These are phyloP conservation scores for Tragulus kanchil DNA, from an alignment of 2,113 vertebrate genomes.

Conservation along the genomic window DNA sequence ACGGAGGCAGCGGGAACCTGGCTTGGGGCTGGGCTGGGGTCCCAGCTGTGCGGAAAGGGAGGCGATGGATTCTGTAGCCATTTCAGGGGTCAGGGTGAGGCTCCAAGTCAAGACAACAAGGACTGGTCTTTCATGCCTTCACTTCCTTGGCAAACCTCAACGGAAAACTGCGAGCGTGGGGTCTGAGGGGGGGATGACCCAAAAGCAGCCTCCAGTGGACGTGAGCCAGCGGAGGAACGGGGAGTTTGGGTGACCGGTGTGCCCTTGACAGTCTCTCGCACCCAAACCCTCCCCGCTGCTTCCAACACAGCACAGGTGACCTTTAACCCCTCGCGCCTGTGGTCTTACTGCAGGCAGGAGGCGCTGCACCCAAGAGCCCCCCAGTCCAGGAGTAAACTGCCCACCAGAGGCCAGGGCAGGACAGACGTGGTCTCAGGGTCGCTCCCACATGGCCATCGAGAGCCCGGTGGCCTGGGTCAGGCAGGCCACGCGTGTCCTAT, in stretches of 20 bases:
- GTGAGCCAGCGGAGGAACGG: fast-evolving
- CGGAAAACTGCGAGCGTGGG: neutral
- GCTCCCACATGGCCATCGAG: neutral
- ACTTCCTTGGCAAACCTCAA: neutral
- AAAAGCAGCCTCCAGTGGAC: neutral
- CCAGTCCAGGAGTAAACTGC: neutral
- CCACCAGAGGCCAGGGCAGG: neutral
- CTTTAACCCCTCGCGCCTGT: neutral
- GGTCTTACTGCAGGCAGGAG: neutral
- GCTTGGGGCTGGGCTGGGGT: neutral
- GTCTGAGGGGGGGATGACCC: neutral
- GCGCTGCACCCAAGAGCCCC: neutral
- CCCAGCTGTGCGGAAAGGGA: neutral
- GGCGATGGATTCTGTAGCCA: neutral
- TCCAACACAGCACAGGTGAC: neutral
- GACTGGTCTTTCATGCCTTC: neutral
- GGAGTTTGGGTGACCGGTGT: fast-evolving
- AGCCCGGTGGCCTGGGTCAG: neutral
- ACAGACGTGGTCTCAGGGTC: neutral
- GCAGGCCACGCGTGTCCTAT: neutral
- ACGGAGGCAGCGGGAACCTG: neutral
- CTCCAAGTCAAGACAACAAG: neutral
- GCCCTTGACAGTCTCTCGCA: fast-evolving
- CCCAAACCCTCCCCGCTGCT: neutral
- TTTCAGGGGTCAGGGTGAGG: neutral